Base-by-base conservation (phyloP, 2,888 invertebrate genomes). In the Oscheius sp. region DNA sequence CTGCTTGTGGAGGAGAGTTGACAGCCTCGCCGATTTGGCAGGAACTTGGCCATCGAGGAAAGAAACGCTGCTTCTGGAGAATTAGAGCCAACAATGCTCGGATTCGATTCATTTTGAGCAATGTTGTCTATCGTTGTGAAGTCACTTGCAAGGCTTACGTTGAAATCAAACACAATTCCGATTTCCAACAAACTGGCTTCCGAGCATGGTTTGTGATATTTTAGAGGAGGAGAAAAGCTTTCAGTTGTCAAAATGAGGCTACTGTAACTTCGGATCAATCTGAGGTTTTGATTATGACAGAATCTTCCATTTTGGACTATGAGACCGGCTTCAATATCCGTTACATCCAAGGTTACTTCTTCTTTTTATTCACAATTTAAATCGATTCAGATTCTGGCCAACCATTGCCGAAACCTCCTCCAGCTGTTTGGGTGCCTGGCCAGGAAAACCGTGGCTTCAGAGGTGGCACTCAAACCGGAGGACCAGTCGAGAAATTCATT, bases 131-230 rank as follows among this genome's bases (percentile, higher is more conserved):
- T 61, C 78, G 79, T 15, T 85, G 85, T 69, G 79, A 82, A 8
- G 68, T 75, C 15, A 79, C 84, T 0, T 85, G 85, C 69, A 77
- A 81, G 37, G 78, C 80, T 5, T 85, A 73, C 69, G 79, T 85
- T 33, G 85, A 85, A 61, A 73, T 85, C 17, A 85, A 85, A 70
- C 73, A 78, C 63, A 84, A 82, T 52, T 80, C 76, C 37, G 85
- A 85, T 65, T 84, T 84, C 65, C 84, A 84, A 64, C 83, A 84
- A 65, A 83, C 82, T 34, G 85, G 85, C 8, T 85, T 85, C 68
- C 73, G 85, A 64, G 75, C 74, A 53, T 85, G 85, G 84, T 84
- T 29, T 69, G 77, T 53, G 25, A 31, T 6, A 37, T 12, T 29
- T 25, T 15, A 27, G 15, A 12, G 15, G 8, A 20, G 5, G 20